phyloP scores from a whole-genome alignment of 1,140 invertebrate genomes.

The Drosophila arizonae region DNA sequence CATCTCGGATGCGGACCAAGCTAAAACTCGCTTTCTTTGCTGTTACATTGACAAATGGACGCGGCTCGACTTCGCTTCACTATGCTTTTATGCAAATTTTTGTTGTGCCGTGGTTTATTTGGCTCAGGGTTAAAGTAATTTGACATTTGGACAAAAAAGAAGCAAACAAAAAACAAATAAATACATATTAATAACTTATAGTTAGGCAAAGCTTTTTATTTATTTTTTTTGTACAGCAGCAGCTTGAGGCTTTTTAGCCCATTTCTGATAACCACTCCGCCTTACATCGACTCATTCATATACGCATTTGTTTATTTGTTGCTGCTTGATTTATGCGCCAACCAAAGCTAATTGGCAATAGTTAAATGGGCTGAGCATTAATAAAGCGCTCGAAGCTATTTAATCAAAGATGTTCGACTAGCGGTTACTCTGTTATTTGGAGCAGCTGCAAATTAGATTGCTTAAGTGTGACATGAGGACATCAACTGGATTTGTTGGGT shows the following conservation, averaged over 20 bases:
- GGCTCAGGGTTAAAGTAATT: constrained; percentile 65
- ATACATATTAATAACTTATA: constrained; percentile 52
- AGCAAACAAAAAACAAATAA: constrained; percentile 14
- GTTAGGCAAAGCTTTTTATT: constrained; percentile 1
- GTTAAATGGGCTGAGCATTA: background rate
- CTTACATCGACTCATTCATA: constrained; percentile 55
- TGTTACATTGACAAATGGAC: constrained; percentile 73
- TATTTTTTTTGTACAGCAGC: too few relatives aligned
- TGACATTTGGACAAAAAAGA: constrained; percentile 56
- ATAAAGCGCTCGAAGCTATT: too few relatives aligned
- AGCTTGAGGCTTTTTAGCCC: constrained; percentile 16
- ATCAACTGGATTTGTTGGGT: too few relatives aligned
- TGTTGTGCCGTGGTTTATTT: constrained; percentile 40
- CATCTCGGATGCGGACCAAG: background rate
- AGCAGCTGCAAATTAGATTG: too few relatives aligned
- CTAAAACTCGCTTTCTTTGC: constrained; percentile 35
- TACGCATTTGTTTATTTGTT: constrained; percentile 13
- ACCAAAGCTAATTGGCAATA: background rate
- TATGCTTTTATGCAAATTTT: constrained; percentile 66
- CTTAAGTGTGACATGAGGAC: too few relatives aligned
- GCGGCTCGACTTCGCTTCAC: constrained; percentile 50
- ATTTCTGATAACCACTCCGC: background rate
- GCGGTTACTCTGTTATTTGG: too few relatives aligned
- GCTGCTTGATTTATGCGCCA: background rate
- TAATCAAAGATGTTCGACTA: too few relatives aligned